phyloP scores from a whole-genome alignment of 2,113 vertebrate genomes.

The Triplophysa siluroides region DNA sequence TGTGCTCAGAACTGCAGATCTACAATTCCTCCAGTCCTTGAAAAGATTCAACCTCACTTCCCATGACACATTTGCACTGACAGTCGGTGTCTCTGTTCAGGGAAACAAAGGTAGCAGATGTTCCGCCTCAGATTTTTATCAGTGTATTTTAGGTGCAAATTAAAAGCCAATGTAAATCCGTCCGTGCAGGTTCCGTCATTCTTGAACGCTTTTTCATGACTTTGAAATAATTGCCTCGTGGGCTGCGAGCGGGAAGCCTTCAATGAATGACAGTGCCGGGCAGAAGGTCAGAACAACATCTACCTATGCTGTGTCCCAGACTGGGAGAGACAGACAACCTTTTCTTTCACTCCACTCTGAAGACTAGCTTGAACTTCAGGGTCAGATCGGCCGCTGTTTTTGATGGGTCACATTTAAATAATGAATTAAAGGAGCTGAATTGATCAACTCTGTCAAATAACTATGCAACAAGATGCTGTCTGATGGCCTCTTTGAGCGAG shows the following conservation, averaged over 20 bases:
- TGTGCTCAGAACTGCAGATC: background rate
- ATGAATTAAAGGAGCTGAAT: slow-evolving; percentile 48
- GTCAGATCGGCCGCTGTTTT: slow-evolving; percentile 27
- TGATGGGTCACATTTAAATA: slow-evolving; percentile 45
- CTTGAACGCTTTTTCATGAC: background rate
- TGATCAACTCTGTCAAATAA: slow-evolving; percentile 49
- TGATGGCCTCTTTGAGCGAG: background rate
- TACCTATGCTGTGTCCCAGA: slow-evolving; percentile 37
- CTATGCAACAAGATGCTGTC: slow-evolving; percentile 24
- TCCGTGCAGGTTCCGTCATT: slow-evolving; percentile 33
- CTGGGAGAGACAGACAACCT: slow-evolving; percentile 53
- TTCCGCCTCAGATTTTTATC: background rate
- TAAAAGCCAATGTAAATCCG: slow-evolving; percentile 21
- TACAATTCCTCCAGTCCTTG: background rate
- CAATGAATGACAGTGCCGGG: slow-evolving; percentile 46
- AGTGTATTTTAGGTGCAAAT: slow-evolving; percentile 7
- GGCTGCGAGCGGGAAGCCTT: slow-evolving; percentile 18
- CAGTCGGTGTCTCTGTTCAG: background rate
- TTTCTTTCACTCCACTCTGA: slow-evolving; percentile 46
- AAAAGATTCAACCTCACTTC: slow-evolving; percentile 26
- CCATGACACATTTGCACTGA: background rate
- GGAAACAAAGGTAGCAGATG: background rate
- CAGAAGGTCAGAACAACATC: slow-evolving; percentile 48
- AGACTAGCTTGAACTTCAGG: slow-evolving; percentile 40
- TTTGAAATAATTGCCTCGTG: slow-evolving; percentile 41